Evolutionary conservation across 2,113 vertebrate species (phyloP).

Genomic region (Tichodroma muraria): DNA sequence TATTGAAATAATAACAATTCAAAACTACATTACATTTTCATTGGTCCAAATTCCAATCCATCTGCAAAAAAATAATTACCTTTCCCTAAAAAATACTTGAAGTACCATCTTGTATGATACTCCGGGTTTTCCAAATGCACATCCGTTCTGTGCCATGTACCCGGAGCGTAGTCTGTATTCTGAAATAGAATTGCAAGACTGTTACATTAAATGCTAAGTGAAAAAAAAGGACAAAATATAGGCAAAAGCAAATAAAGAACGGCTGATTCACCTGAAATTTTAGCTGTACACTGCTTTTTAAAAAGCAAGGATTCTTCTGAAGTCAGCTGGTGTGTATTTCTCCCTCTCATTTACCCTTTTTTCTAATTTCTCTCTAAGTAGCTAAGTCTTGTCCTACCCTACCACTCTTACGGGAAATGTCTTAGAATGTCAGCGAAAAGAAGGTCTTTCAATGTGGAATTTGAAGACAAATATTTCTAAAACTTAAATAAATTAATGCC

Average conservation of each 20-base stretch:
- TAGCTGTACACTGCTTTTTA: neutral
- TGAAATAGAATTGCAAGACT: constrained; percentile 59
- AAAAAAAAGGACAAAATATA: neutral
- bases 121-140: constrained; percentile 99
- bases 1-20: neutral
- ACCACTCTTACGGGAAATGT: rapidly evolving
- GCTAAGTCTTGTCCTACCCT: neutral
- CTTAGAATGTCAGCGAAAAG: neutral
- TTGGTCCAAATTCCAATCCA: neutral
- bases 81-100: constrained; percentile 99
- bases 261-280: neutral
- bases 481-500: neutral
- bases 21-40: neutral
- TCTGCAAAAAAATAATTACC: constrained; percentile 69
- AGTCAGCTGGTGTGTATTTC: neutral
- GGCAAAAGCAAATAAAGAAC: neutral
- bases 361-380: neutral
- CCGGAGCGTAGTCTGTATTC: constrained; percentile 82
- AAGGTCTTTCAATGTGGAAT: neutral
- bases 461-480: neutral
- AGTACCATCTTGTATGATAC: constrained; percentile 98
- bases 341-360: neutral
- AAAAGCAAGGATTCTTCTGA: neutral
- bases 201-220: neutral
- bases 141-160: constrained; percentile 94